A percentile compares a stretch with the other conserved stretches of the same genome.
Conservation (phyloP, 2,113 vertebrate genomes). For the Artemisiospiza belli region DNA sequence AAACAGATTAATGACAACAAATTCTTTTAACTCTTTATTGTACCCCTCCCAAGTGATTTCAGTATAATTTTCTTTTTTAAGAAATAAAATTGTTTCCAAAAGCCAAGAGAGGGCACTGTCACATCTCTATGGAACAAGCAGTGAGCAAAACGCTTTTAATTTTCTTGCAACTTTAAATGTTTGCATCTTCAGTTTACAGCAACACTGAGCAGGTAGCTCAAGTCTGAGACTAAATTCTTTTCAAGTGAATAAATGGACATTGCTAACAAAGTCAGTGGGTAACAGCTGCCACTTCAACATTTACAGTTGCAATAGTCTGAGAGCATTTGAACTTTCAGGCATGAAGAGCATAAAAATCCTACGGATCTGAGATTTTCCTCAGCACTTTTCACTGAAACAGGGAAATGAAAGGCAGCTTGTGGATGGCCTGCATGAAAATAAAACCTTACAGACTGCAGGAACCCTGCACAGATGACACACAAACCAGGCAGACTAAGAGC, state of each 20-base stretch:
- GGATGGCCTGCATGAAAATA: background rate
- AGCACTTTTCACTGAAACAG: background rate
- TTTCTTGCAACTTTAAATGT: background rate
- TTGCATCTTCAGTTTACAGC: background rate
- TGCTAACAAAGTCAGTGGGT: background rate
- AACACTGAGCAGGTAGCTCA: background rate
- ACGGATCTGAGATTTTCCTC: background rate
- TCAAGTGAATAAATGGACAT: background rate
- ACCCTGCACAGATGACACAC: background rate
- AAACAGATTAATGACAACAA: background rate
- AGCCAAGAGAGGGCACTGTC: conserved; percentile 40
- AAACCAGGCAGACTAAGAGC: background rate
- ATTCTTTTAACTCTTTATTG: background rate
- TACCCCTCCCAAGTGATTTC: background rate
- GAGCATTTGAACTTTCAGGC: background rate
- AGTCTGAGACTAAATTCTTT: background rate
- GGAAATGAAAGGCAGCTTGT: background rate
- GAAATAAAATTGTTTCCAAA: background rate
- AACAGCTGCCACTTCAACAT: background rate
- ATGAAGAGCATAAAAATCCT: background rate
- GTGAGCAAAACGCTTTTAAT: background rate
- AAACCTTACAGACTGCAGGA: background rate
- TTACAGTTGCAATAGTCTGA: background rate
- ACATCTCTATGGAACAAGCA: background rate
- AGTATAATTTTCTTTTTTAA: background rate